Evolutionary conservation across 2,797 vertebrate genomes (phyloP), one percentile per base, ranked within the genome.

Genomic region (Coregonus suidteri): DNA sequence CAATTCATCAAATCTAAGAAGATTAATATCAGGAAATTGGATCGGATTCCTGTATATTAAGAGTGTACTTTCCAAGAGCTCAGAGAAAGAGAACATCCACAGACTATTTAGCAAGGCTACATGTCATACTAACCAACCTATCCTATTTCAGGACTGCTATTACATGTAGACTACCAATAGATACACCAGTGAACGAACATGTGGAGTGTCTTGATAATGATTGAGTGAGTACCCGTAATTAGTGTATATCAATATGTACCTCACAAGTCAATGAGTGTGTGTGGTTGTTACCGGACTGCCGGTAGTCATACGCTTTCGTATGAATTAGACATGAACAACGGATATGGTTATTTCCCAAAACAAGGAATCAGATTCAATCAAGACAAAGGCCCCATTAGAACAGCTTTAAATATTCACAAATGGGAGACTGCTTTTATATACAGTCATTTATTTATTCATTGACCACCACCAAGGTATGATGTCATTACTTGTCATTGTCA

Each of bases 291-390:
- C 52, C 30, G 15, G 71, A 72, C 71, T 53, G 47, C 25, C 15
- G 25, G 72, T 30, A 70, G 54, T 70, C 47, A 76, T 77, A 79
- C 83, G 79, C 79, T 83, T 66, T 79, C 69, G 81, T 83, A 47
- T 47, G 20, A 67, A 53, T 73, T 67, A 56, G 71, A 80, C 74
- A 81, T 76, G 71, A 66, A 73, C 75, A 51, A 80, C 25, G 41
- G 76, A 84, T 78, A 76, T 70, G 56, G 62, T 73, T 76, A 81
- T 72, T 54, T 31, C 30, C 25, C 71, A 72, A 77, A 85, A 85
- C 62, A 75, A 64, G 71, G 73, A 72, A 72, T 64, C 47, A 16
- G n/a, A 69, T 74, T 77, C 75, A 81, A 85, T 82, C 78, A 82
- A 82, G 76, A 62, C 16, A 68, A 59, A n/a, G n/a, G 56, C 56